A percentile compares a stretch with the other conserved stretches of the same genome.
Evolutionary conservation across 2,113 vertebrate genomes (phyloP).

Genomic region (Larimichthys crocea): DNA sequence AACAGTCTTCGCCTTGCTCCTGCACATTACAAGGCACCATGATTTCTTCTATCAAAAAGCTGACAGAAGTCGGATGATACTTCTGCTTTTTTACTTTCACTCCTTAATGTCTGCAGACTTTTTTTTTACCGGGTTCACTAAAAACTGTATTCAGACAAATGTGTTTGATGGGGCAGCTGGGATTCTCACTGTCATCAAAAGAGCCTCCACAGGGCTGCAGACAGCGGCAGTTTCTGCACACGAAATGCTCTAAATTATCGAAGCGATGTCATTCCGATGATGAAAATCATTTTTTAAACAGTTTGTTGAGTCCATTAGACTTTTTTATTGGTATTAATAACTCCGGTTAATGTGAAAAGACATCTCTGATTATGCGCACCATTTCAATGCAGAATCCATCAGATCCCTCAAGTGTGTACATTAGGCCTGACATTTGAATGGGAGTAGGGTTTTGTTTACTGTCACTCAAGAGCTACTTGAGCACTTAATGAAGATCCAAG

Average conservation of each 20-base stretch:
- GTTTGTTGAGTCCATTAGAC: conserved; percentile 11
- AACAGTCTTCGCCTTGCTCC: not conserved
- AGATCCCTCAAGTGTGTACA: conserved; percentile 34
- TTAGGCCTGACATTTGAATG: conserved; percentile 59
- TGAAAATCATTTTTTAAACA: conserved; percentile 1
- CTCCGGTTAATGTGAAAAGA: conserved; percentile 13
- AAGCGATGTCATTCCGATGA: not conserved
- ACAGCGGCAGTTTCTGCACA: conserved; percentile 1
- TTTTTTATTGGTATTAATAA: conserved; percentile 26
- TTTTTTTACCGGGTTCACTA: not conserved
- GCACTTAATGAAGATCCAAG: conserved; percentile 66
- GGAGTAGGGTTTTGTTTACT: conserved; percentile 62
- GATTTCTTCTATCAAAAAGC: conserved; percentile 11
- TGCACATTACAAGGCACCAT: not conserved
- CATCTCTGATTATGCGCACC: conserved; percentile 25
- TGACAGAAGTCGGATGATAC: not conserved
- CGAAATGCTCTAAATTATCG: conserved; percentile 11
- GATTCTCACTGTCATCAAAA: not conserved
- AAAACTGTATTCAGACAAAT: conserved; percentile 21
- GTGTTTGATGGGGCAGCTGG: conserved; percentile 21
- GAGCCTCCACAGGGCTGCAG: conserved; percentile 17
- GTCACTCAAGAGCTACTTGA: conserved; percentile 67
- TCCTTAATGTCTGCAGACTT: conserved; percentile 7
- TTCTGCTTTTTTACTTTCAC: conserved; percentile 4
- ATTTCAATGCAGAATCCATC: conserved; percentile 30